Evolutionary conservation across 1,140 invertebrate genomes (phyloP).

Genomic region (Atta cephalotes): DNA sequence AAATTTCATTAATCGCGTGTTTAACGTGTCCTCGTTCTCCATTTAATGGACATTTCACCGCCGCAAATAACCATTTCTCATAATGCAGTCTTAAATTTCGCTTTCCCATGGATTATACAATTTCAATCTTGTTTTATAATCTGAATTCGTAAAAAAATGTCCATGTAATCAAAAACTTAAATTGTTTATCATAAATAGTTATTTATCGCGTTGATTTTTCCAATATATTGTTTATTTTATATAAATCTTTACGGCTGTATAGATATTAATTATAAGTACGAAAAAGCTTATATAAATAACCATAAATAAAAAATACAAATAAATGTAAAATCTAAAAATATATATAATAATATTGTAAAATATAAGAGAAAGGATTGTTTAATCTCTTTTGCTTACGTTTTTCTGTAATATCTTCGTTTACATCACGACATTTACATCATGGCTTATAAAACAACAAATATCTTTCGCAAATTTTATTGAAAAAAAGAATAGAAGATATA

Average conservation of each 20-base stretch:
- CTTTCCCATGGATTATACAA: constrained; percentile 19
- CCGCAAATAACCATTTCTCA: constrained; percentile 31
- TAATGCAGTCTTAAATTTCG: constrained; percentile 33
- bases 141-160: not conserved
- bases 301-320: not conserved
- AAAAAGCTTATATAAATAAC: not conserved
- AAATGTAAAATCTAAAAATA: not conserved
- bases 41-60: constrained; percentile 59
- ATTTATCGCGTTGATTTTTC: not conserved
- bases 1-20: constrained; percentile 54
- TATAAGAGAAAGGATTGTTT: not conserved
- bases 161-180: not conserved
- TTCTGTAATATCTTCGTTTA: not conserved
- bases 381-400: not conserved
- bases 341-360: not conserved
- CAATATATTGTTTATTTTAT: not conserved
- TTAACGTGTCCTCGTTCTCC: constrained; percentile 49
- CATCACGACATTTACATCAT: too few species aligned
- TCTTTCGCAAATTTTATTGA: not conserved
- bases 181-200: not conserved
- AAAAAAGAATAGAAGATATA: not conserved
- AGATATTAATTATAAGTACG: not conserved
- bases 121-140: constrained; percentile 1
- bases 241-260: not conserved
- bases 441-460: not conserved